These are phyloP conservation scores for Coenonympha glycerion DNA, from an alignment of 2,888 invertebrate genomes.

Conservation along the genomic window DNA sequence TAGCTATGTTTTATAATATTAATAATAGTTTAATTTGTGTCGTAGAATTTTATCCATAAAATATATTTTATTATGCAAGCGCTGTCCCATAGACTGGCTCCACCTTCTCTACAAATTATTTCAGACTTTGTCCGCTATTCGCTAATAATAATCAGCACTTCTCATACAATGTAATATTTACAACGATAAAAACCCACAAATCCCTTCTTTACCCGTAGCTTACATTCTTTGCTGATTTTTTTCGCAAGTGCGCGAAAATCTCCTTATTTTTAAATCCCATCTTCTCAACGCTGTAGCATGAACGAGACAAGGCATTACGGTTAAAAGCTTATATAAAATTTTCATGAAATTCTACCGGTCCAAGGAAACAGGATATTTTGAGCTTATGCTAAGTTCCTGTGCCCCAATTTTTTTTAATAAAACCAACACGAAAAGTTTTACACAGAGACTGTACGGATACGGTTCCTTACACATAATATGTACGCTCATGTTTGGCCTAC, in stretches of 20 bases:
- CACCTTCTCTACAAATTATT: no score
- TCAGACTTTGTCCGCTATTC: no score
- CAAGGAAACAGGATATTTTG: slow-evolving; percentile 14
- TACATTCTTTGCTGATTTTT: background rate
- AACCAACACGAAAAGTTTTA: slow-evolving; percentile 5
- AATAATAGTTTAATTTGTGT: no score
- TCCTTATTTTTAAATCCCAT: slow-evolving; percentile 8
- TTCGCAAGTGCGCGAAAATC: background rate
- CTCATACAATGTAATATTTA: no score
- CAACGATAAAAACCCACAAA: background rate
- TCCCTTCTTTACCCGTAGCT: background rate
- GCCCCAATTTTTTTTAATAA: slow-evolving; percentile 8
- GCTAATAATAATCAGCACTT: no score
- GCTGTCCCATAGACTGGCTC: no score
- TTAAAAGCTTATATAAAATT: slow-evolving; percentile 17
- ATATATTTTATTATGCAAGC: no score
- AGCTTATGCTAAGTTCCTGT: slow-evolving; percentile 11
- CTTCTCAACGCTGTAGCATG: slow-evolving; percentile 2
- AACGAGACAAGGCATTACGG: slow-evolving; percentile 15
- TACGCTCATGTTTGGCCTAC: background rate
- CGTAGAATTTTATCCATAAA: no score
- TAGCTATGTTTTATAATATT: no score
- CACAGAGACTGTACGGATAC: background rate
- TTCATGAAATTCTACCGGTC: slow-evolving; percentile 16
- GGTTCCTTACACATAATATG: background rate